Evolutionary conservation across 2,113 vertebrate genomes (phyloP).

Genomic region (Microtus richardsoni): DNA sequence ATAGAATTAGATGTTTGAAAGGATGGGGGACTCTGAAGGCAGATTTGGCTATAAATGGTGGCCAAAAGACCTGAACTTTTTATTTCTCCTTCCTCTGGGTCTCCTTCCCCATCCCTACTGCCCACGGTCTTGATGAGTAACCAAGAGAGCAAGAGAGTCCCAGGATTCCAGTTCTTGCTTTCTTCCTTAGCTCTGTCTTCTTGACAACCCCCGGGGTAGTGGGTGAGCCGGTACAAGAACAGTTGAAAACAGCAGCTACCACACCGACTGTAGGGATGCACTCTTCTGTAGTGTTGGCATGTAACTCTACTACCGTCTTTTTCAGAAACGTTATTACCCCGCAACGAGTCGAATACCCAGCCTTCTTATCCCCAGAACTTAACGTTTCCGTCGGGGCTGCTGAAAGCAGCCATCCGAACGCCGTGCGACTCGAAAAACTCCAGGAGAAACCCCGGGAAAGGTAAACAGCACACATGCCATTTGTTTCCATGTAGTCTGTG

Average conservation of each 20-base stretch:
- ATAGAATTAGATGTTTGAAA: neutral
- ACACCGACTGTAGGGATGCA: neutral
- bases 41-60: neutral
- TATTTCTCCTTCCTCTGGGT: neutral
- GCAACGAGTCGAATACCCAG: conserved; percentile 75
- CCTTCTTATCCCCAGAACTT: conserved; percentile 81
- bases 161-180: neutral
- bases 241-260: neutral
- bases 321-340: conserved; percentile 77
- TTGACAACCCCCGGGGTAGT: neutral
- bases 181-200: conserved; percentile 14
- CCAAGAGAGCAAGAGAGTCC: neutral
- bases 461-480: conserved; percentile 27
- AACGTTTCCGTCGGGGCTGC: conserved; percentile 59
- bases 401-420: neutral
- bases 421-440: conserved; percentile 68
- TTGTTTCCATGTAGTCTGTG: neutral
- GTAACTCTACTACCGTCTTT: conserved; percentile 40
- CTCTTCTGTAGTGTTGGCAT: neutral
- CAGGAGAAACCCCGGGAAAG: conserved; percentile 73
- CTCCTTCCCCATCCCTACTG: neutral
- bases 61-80: neutral
- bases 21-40: neutral
- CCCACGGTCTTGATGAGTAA: neutral
- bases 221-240: neutral